Base-by-base conservation (phyloP, 30 jellyfish, hydroid and myxozoan species). In the Pelagia noctiluca region DNA sequence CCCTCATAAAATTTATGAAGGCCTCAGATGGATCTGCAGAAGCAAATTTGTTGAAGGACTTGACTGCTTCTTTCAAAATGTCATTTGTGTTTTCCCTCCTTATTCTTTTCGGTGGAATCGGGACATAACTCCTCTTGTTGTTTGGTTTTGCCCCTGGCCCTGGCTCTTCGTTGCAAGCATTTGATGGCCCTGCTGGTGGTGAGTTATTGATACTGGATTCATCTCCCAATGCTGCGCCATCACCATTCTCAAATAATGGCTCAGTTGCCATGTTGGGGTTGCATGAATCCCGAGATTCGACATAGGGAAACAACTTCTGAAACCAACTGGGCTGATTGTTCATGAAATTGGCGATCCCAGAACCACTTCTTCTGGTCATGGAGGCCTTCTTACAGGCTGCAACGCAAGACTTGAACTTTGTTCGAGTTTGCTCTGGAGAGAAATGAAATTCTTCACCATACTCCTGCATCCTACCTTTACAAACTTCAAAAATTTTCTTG, bases 11-110 rank as follows among this genome's bases (percentile, higher is more conserved):
- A 2, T 69, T 69, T 8, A 69, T 69, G 31, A 69, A 69, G 12
- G 38, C 35, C 38, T 69, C 67, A 8, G 82, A 31, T 3, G 82
- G 82, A 35, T 69, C 82, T 33, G 82, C 30, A 69, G 82, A 69
- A 29, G 82, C 82, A 69, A 69, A 26, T 18, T 69, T 69, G 82
- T 36, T 69, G 82, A 69, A 69, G 26, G 82, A 32, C 23, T 13
- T 69, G 4, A 69, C 82, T 69, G 67, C 68, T 29, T 29, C 82
- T 35, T 69, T 69, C 35, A 69, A 29, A n/a, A 69, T n/a, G 38
- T 69, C 68, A 10, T 35, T n/a, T n/a, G 82, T 69, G 35, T 32
- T 69, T 32, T 69, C 82, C 35, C 37, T 18, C 26, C 26, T 69
- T 7, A 10, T 8, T 69, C 82, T 69, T 69, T 69, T 69, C 37